A percentile compares a stretch with the other conserved stretches of the same genome.
Conservation (phyloP, 1,140 invertebrate genomes). For the Scaptodrosophila lebanonensis region DNA sequence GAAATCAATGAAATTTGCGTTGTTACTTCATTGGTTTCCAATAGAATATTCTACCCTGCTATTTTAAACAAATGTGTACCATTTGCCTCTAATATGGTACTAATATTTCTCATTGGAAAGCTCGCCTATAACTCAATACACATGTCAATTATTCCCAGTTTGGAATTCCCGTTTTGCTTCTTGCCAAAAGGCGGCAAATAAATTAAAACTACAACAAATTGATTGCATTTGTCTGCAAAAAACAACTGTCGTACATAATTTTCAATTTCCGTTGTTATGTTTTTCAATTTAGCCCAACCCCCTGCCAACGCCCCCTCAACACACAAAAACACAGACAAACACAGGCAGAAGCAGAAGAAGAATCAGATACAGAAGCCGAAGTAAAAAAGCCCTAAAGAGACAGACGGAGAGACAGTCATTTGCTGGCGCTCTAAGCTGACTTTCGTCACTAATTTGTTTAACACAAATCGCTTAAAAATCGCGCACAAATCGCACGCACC, state of each 20-base stretch:
- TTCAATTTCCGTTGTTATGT: constrained; percentile 5
- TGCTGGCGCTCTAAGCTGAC: constrained; percentile 22
- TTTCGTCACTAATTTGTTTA: constrained; percentile 67
- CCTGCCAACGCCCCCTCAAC: constrained; percentile 4
- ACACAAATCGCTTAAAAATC: constrained; percentile 29
- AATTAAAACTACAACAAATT: not conserved
- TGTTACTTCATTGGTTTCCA: too few species aligned
- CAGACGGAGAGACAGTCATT: too few species aligned
- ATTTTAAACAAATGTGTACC: too few species aligned
- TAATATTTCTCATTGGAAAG: too few species aligned
- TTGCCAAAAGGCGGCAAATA: too few species aligned
- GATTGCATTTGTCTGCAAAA: not conserved
- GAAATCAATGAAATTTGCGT: too few species aligned
- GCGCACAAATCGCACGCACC: constrained; percentile 22
- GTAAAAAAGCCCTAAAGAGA: constrained; percentile 16
- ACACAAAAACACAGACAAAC: not conserved
- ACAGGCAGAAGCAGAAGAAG: not conserved
- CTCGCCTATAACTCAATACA: too few species aligned
- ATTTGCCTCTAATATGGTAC: too few species aligned
- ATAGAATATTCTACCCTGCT: too few species aligned
- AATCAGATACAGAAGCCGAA: constrained; percentile 25
- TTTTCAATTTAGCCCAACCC: constrained; percentile 21
- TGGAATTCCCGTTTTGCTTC: too few species aligned
- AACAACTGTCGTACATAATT: not conserved
- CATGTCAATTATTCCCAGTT: too few species aligned